These are phyloP conservation scores for Oncopodura yosiiana DNA, from an alignment of 1,140 invertebrate species.

Conservation along the genomic window DNA sequence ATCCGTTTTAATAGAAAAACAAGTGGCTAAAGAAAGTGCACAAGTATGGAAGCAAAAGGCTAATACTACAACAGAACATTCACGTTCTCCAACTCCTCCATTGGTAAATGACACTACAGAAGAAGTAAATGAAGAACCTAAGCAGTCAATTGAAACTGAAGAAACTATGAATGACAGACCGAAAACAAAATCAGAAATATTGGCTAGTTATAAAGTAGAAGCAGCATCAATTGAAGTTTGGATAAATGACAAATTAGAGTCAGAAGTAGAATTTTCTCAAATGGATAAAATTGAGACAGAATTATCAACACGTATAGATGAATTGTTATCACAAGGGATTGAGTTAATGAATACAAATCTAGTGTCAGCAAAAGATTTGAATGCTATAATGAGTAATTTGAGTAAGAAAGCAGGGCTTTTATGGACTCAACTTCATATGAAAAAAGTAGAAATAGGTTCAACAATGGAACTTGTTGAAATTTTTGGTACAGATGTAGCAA, in stretches of 20 bases:
- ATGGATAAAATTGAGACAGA: conserved; percentile 1
- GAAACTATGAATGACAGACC: too few relatives aligned
- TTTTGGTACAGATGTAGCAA: not conserved
- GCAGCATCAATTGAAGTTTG: not conserved
- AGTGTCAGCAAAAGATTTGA: not conserved
- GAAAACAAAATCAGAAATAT: not conserved
- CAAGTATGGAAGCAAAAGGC: not conserved
- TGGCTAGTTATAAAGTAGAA: not conserved
- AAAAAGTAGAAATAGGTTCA: conserved; percentile 5
- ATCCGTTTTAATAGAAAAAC: not conserved
- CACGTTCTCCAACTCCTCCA: not conserved
- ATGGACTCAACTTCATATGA: not conserved
- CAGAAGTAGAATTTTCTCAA: not conserved
- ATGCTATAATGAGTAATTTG: not conserved
- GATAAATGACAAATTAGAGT: not conserved
- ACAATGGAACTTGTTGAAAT: not conserved
- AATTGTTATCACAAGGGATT: not conserved
- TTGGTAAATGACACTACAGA: not conserved
- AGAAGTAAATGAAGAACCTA: not conserved
- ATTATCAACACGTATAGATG: not conserved
- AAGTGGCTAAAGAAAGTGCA: not conserved
- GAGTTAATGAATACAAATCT: not conserved
- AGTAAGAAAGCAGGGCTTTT: conserved; percentile 3
- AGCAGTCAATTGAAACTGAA: too few relatives aligned
- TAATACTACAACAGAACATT: not conserved